Conservation (phyloP, 2,888 invertebrate genomes). For the Himalopsyche tibetana region DNA sequence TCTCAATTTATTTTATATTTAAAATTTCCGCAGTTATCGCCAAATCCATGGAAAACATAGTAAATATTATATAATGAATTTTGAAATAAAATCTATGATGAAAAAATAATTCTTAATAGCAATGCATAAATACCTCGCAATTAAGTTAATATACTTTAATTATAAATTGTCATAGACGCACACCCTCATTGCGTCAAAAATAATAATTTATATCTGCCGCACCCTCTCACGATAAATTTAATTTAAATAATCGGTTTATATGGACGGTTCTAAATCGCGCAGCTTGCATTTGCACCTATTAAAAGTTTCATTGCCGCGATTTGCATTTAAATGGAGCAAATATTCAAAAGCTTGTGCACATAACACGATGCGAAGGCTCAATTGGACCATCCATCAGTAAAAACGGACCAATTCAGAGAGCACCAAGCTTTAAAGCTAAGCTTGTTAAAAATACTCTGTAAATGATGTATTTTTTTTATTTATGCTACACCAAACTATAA, state of each 20-base stretch:
- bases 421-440: not conserved
- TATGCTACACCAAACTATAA: no score
- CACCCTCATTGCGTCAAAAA: no score
- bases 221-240: not conserved
- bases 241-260: constrained; percentile 38
- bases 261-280: constrained; percentile 4
- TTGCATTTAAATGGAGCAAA: constrained; percentile 52
- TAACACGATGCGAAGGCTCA: constrained; percentile 32
- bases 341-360: constrained; percentile 31
- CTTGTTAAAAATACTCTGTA: not conserved
- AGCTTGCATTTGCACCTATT: constrained; percentile 34
- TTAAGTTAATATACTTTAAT: no score
- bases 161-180: no score
- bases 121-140: no score
- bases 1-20: no score
- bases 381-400: constrained; percentile 24
- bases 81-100: no score
- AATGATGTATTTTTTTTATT: no score
- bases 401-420: not conserved
- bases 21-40: no score
- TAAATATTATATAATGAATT: no score
- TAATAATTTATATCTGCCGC: not conserved
- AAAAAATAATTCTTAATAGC: no score
- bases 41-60: no score
- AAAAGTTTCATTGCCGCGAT: constrained; percentile 45